Base-by-base conservation (phyloP, 2,888 invertebrate genomes). In the Lissonota sp. region DNA sequence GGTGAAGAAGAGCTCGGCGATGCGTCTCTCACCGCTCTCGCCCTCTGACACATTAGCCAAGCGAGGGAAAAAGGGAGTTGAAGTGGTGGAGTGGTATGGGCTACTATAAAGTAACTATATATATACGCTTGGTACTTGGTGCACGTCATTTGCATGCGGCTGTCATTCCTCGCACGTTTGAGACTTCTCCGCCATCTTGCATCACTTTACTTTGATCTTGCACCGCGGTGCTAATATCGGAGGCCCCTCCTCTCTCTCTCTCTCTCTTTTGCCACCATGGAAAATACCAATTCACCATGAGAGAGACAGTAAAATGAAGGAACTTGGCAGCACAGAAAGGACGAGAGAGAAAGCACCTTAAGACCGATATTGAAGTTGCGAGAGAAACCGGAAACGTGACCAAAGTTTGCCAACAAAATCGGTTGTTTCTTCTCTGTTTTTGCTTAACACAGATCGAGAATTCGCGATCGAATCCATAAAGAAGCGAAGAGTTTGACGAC, bases 131-230 rank as follows among this genome's bases (percentile, higher is more conserved):
- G 60, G 26, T 26, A 26, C 78, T 37, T 76, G 83, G 73, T 83
- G 83, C 80, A 83, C 71, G 80, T 81, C 81, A 86, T 85, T 86
- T 85, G 85, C 85, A 86, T 85, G 82, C 76, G 73, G 79, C 84
- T 82, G 81, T 83, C 84, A 86, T 86, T 86, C 86, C 51, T 75
- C 72, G 84, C 86, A 85, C 86, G 86, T 86, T 82, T 82, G 77
- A 83, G 83, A 77, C 81, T 72, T 63, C 71, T 80, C 74, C 85
- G 85, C 86, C 85, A 85, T 85, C 84, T 85, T 86, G 86, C 86
- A 84, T 85, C 85, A 86, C 84, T 85, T 86, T 81, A 85, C 86
- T 86, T 86, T 86, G 86, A 86, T 86, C 85, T 86, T 77, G 79
- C 82, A 44, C 80, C 53, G 26, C 26, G 78, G 71, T 81, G 79